Base-by-base conservation (phyloP, 2,797 vertebrate species). In the Gymnoscopelus microlampas region DNA sequence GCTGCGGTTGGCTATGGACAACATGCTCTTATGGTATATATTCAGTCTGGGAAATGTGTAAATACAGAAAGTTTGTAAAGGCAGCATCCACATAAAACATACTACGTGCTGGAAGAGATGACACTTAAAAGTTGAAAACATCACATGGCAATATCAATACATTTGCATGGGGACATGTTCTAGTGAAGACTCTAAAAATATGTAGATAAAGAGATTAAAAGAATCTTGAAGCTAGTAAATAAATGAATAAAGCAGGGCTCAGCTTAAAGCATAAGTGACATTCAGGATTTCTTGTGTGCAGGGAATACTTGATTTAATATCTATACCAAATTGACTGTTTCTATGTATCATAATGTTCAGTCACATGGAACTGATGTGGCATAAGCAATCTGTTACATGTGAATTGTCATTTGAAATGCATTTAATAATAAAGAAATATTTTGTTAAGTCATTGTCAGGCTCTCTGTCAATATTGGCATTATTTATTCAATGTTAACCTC, bases 341-440 rank as follows among this genome's bases (percentile, higher is more conserved):
- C 5, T 50, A 15, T 70, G 50, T 19, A 63, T 62, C 53, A 53
- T 14, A 14, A 3, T 63, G 66, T 55, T 55, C 32, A 8, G 15
- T 69, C 11, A n/a, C 24, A 5, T 32, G 56, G 35, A 57, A 10
- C 0, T 13, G 2, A 12, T 26, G n/a, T 44, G 44, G 11, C 11
- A 12, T 5, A 51, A 50, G 54, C 8, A 19, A 26, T 58, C 44
- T 67, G 53, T 59, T 47, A 23, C 14, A n/a, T 23, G 29, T 63
- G 5, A 70, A 60, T 47, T 26, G 32, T n/a, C 4, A 59, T 29
- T 47, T 55, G 57, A 29, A 65, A 68, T 53, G 32, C n/a, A 63
- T 60, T 74, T 50, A 77, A 83, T 83, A 75, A 83, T 83, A 75
- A 83, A 83, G 63, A 70, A 70, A 47, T 73, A 77, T 77, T 82